Evolutionary conservation across 2,797 vertebrate genomes (phyloP), one percentile per base, ranked within the genome.

Genomic region (Orestias chungarensis): DNA sequence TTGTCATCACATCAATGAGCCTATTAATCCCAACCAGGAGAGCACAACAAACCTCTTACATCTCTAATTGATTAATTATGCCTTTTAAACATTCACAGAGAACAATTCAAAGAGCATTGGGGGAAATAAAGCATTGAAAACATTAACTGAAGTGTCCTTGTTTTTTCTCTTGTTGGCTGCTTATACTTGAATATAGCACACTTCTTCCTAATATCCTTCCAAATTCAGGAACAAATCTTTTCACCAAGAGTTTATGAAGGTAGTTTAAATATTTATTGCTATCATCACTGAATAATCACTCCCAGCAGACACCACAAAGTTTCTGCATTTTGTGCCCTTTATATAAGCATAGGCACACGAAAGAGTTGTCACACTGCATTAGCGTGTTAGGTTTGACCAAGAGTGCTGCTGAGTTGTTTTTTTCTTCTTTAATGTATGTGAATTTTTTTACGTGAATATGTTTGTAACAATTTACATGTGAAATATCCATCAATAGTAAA

Each of bases 1-100:
- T 78, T n/a, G 1, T 70, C 75, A 82, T 73, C 68, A 66, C 68
- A 82, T 79, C 78, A 89, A 82, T 73, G 65, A 71, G 44, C 66
- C 85, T 78, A 88, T 91, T 91, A 90, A 86, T 83, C 82, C 73
- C 73, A 70, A 80, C 79, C 69, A 52, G 23, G 70, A 50, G 73
- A 82, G 79, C 76, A 81, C 80, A 85, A 82, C 69, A 78, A 80
- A 66, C 71, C 86, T 82, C 80, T 82, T 73, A 71, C 73, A 78
- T 71, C 76, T 82, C 43, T 85, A 88, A 89, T 81, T 85, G 81
- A 89, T 90, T 82, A 85, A 86, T 89, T 70, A 86, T 77, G 74
- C 70, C 61, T 2, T 23, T 61, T 79, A 75, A 86, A 78, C n/a
- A 84, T 75, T 75, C 0, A 49, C 57, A 61, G 73, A 82, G 80